A percentile compares a stretch with the other conserved stretches of the same genome.
Conservation (phyloP, 2,888 invertebrate species). For the Micoletzkya japonica region DNA sequence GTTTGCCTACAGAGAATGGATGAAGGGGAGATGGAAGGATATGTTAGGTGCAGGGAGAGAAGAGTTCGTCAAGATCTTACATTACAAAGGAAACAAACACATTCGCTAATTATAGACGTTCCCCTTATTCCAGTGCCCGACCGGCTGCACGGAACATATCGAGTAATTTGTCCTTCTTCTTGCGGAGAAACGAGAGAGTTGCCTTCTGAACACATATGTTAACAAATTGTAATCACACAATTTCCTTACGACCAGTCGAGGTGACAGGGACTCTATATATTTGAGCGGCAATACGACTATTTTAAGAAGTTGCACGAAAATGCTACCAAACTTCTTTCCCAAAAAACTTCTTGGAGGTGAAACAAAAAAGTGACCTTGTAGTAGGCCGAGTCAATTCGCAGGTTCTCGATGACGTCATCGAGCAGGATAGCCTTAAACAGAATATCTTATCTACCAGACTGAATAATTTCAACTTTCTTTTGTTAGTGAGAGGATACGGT, state of each 20-base stretch:
- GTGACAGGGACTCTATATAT: too few relatives aligned
- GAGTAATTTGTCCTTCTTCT: slow-evolving; percentile 76
- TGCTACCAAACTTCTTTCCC: not conserved
- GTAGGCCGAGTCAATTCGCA: slow-evolving; percentile 80
- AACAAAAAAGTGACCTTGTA: slow-evolving; percentile 70
- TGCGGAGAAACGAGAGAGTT: slow-evolving; percentile 79
- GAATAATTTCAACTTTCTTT: not conserved
- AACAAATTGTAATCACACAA: not conserved
- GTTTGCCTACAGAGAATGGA: too few relatives aligned
- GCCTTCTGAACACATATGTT: slow-evolving; percentile 69
- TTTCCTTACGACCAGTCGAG: too few relatives aligned
- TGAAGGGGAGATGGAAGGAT: too few relatives aligned
- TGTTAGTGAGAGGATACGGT: not conserved
- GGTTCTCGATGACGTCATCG: slow-evolving; percentile 84
- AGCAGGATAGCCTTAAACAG: slow-evolving; percentile 69
- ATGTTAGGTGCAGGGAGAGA: too few relatives aligned
- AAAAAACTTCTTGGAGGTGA: too few relatives aligned
- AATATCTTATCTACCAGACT: not conserved
- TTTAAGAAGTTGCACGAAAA: not conserved
- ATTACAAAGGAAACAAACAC: too few relatives aligned
- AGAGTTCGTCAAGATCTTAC: too few relatives aligned
- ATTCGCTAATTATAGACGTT: not conserved
- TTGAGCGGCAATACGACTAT: not conserved
- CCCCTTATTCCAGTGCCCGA: slow-evolving; percentile 10
- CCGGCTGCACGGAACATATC: slow-evolving; percentile 38